Evolutionary conservation across 53 echinoderm and acorn worm genomes (phyloP), one percentile per base, ranked within the genome.

Genomic region (Apostichopus leukothele): DNA sequence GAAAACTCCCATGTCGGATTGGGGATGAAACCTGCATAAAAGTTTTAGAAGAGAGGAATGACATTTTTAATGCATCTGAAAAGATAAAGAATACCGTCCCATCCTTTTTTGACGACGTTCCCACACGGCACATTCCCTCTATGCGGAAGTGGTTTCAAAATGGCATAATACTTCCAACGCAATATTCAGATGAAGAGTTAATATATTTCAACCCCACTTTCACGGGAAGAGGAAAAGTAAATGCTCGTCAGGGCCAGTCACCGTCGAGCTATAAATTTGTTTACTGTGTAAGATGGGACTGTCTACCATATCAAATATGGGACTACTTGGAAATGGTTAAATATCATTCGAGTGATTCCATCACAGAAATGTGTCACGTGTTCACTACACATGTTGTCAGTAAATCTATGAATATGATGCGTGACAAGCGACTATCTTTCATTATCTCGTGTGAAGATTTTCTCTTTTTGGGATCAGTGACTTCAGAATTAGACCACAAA

Each of bases 221-320:
- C 19, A 54, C 75, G 22, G 74, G 74, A 51, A 50, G 74, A n/a
- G 51, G 53, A 74, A 87, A 53, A 14, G 85, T 50, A 50, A 13
- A 25, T 27, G 21, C 9, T 1, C 18, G 22, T 63, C 52, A 75
- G 26, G 12, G 23, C 54, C 16, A 55, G 23, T 81, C 59, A 5
- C 59, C 59, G 55, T 16, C 81, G n/a, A 54, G 20, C 8, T 54
- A 86, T 10, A 4, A 60, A 9, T 51, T 68, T 18, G 67, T 21
- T 51, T 67, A 66, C 66, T 87, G 88, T 73, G 75, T 87, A 20
- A 20, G 9, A 6, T 73, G 73, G 21, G 18, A 87, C 19, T 75
- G 75, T 25, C 19, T 74, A 0, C 88, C 88, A 74, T 87, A 55
- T 26, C 88, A 87, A 52, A 75, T 74, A n/a, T 87, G 88, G 88